Conservation (phyloP, 2,113 vertebrate genomes). For the Laticauda colubrina region DNA sequence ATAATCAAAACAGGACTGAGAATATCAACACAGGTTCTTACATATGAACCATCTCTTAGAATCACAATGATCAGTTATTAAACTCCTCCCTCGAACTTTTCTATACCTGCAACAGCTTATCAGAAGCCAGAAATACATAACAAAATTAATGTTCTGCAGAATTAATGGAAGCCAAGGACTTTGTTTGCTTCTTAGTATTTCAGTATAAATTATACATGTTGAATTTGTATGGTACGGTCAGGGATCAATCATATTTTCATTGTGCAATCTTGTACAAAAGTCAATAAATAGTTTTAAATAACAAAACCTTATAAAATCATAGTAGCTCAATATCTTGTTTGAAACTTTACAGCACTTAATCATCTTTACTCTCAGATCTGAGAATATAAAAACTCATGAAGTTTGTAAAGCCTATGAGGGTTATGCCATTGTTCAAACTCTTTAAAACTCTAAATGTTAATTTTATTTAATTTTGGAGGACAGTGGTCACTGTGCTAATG, state of each 20-base stretch:
- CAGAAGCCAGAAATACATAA: background rate
- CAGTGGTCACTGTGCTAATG: background rate
- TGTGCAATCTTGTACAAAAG: background rate
- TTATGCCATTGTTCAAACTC: background rate
- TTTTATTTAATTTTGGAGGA: background rate
- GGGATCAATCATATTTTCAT: background rate
- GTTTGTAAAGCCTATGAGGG: background rate
- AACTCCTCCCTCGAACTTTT: conserved; percentile 15
- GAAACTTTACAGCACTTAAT: background rate
- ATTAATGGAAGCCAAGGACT: background rate
- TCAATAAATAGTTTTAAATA: background rate
- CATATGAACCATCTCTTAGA: background rate
- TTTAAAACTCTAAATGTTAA: background rate
- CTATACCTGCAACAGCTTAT: background rate
- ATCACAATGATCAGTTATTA: background rate
- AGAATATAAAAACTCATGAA: background rate
- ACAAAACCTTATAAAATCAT: background rate
- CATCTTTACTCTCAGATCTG: background rate
- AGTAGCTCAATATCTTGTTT: background rate
- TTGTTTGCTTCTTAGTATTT: background rate
- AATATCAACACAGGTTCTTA: background rate
- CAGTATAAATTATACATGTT: background rate
- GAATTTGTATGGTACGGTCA: background rate
- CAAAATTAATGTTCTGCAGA: background rate
- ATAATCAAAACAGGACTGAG: background rate